These are phyloP conservation scores for Lithophane semibrunnea DNA, from an alignment of 2,888 invertebrate species.

Conservation along the genomic window DNA sequence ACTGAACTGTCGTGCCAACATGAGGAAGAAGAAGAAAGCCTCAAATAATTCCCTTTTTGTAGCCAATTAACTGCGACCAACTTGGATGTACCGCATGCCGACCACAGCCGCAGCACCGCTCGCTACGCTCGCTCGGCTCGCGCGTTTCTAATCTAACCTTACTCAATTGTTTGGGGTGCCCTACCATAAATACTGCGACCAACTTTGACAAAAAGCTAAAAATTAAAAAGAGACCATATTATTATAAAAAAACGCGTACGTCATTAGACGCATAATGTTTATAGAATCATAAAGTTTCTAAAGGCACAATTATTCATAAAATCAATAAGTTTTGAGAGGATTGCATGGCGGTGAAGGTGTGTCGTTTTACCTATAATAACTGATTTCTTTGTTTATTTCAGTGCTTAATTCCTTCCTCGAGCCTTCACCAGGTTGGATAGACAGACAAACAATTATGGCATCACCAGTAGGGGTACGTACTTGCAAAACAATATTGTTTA, in stretches of 20 bases:
- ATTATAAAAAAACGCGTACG: background rate
- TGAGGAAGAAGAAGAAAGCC: no score
- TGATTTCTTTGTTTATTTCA: slow-evolving; percentile 8
- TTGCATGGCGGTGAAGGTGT: no score
- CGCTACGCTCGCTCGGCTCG: background rate
- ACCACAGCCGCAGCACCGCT: background rate
- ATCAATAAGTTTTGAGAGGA: background rate
- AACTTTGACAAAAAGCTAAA: background rate
- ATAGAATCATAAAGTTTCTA: background rate
- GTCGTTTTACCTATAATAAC: no score
- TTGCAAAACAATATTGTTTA: background rate
- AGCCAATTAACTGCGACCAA: no score
- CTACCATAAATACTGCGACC: background rate
- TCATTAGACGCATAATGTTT: background rate
- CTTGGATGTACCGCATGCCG: background rate
- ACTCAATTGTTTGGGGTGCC: no score
- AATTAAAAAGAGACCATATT: background rate
- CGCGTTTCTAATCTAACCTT: background rate
- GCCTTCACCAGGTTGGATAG: slow-evolving; percentile 42
- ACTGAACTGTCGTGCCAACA: no score
- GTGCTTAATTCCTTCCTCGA: background rate
- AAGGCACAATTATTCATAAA: background rate
- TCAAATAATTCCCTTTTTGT: background rate
- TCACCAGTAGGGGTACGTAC: slow-evolving; percentile 33
- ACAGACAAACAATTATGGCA: background rate